Conservation (phyloP, 1,140 invertebrate species). For the Formica selysi region DNA sequence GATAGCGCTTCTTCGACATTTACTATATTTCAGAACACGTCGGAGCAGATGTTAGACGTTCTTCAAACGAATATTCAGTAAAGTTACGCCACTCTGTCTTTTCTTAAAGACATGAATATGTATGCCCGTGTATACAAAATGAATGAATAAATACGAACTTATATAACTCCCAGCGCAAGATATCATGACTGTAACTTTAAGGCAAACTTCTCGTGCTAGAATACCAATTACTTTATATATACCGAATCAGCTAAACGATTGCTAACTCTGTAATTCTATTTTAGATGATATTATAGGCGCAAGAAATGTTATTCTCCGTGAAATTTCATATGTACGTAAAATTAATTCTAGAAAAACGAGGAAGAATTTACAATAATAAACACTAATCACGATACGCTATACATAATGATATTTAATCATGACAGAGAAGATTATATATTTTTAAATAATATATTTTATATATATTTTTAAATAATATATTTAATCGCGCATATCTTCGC, state of each 20-base stretch:
- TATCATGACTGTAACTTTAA: slow-evolving; percentile 62
- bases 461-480: not conserved
- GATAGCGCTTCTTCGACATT: slow-evolving; percentile 26
- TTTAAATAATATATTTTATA: not conserved
- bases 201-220: slow-evolving; percentile 51
- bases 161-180: slow-evolving; percentile 43
- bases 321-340: not conserved
- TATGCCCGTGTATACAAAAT: slow-evolving; percentile 61
- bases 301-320: not conserved
- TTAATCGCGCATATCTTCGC: not conserved
- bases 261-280: slow-evolving; percentile 58
- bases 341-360: not conserved
- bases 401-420: slow-evolving; percentile 19
- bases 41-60: slow-evolving; percentile 50
- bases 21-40: slow-evolving; percentile 39
- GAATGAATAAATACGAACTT: slow-evolving; percentile 63
- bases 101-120: slow-evolving; percentile 53
- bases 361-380: not conserved
- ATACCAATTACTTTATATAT: slow-evolving; percentile 52
- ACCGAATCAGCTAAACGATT: slow-evolving; percentile 59
- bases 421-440: not conserved
- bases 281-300: slow-evolving; percentile 3
- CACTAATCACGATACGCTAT: not conserved
- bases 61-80: slow-evolving; percentile 58
- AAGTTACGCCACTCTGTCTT: slow-evolving; percentile 56